phyloP scores from a whole-genome alignment of 2,797 vertebrate genomes.

The Selene dorsalis region DNA sequence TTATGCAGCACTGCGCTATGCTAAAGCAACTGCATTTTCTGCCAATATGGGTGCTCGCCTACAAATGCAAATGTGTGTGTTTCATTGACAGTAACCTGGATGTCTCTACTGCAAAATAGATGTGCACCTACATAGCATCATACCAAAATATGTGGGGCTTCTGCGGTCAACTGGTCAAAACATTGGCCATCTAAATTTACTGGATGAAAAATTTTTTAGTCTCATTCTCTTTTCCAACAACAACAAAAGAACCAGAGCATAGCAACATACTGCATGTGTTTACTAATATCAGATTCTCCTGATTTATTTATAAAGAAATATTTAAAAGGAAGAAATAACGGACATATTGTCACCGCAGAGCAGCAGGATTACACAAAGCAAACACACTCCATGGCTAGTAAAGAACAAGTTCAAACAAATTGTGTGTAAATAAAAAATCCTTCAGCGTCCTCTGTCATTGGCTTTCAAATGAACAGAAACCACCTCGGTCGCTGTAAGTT shows the following conservation, averaged over 20 bases:
- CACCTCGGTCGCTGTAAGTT: background rate
- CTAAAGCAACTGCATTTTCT: constrained; percentile 27
- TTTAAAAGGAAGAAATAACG: background rate
- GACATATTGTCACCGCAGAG: background rate
- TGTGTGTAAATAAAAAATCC: background rate
- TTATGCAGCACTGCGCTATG: constrained; percentile 33
- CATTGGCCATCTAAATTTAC: constrained; percentile 27
- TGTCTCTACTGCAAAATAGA: constrained; percentile 50
- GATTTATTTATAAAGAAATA: background rate
- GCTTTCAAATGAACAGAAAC: constrained; percentile 11
- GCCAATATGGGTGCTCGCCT: constrained; percentile 26
- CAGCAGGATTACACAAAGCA: background rate
- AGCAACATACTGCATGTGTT: background rate
- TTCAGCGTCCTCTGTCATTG: background rate
- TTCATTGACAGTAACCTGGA: constrained; percentile 38
- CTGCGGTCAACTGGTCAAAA: constrained; percentile 25
- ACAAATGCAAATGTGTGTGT: constrained; percentile 31
- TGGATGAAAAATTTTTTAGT: constrained; percentile 20
- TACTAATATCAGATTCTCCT: background rate
- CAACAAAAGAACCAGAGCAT: constrained; percentile 13
- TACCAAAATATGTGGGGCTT: constrained; percentile 42
- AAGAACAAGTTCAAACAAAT: background rate
- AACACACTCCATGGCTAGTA: background rate
- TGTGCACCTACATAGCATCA: constrained; percentile 44
- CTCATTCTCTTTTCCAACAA: constrained; percentile 26